These are phyloP conservation scores for Bombus balteatus DNA, from an alignment of 1,140 invertebrate genomes.

Conservation along the genomic window DNA sequence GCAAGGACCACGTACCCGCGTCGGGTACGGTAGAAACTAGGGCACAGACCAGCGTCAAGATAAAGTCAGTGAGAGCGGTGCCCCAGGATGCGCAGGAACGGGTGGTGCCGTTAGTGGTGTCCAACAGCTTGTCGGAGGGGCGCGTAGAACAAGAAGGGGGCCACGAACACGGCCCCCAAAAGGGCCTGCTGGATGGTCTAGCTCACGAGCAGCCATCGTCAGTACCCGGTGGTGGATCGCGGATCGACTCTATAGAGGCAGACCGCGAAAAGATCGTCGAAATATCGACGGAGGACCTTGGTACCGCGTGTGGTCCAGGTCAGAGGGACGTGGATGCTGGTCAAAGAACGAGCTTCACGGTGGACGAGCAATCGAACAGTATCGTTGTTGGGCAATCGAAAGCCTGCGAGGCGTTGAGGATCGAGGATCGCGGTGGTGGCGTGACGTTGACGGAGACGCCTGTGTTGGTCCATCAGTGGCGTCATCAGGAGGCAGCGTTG, in stretches of 20 bases:
- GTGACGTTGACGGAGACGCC: neutral
- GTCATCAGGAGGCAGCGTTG: slow-evolving; percentile 48
- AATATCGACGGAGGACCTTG: slow-evolving; percentile 27
- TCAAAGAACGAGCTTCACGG: neutral
- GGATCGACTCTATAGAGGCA: neutral
- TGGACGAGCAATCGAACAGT: slow-evolving; percentile 5
- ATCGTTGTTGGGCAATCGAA: slow-evolving; percentile 1
- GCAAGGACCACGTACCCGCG: slow-evolving; percentile 54
- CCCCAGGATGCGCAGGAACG: slow-evolving; percentile 74
- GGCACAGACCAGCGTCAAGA: slow-evolving; percentile 75
- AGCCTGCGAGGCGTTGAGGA: slow-evolving; percentile 22
- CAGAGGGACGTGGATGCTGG: slow-evolving; percentile 30
- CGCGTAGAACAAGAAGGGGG: slow-evolving; percentile 63
- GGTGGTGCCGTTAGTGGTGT: slow-evolving; percentile 75
- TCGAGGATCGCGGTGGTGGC: slow-evolving; percentile 26
- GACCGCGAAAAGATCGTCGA: slow-evolving; percentile 18
- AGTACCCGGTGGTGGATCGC: slow-evolving; percentile 10
- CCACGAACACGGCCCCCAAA: slow-evolving; percentile 72
- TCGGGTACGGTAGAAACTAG: slow-evolving; percentile 71
- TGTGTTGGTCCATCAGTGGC: slow-evolving; percentile 48
- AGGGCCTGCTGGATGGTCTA: slow-evolving; percentile 71
- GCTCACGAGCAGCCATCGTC: slow-evolving; percentile 52
- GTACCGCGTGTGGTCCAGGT: slow-evolving; percentile 27
- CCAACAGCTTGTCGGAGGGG: slow-evolving; percentile 67
- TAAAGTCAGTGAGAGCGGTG: slow-evolving; percentile 72